These are phyloP conservation scores for Esox lucius DNA, from an alignment of 2,797 vertebrate genomes.

Conservation along the genomic window DNA sequence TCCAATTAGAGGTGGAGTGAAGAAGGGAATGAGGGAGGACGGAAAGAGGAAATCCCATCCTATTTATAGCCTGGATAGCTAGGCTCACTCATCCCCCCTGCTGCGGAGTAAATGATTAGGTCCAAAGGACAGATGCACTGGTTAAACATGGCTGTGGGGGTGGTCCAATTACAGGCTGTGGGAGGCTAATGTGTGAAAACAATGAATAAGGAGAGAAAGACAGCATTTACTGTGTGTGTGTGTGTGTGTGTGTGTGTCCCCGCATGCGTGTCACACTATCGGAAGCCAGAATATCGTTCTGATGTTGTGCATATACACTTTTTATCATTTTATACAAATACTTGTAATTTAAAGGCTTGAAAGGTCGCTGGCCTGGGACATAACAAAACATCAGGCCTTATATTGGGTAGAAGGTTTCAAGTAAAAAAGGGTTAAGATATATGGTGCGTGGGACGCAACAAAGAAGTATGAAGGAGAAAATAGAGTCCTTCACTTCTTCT, in stretches of 20 bases:
- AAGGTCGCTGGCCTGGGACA: no score
- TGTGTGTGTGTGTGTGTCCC: slow-evolving; percentile 21
- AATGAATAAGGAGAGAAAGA: slow-evolving; percentile 31
- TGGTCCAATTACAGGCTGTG: no score
- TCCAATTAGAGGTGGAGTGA: slow-evolving; percentile 42
- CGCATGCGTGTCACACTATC: background rate
- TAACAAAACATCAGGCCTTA: no score
- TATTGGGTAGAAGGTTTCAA: slow-evolving; percentile 36
- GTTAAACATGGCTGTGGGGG: slow-evolving; percentile 71
- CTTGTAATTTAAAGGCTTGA: background rate
- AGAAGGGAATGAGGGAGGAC: slow-evolving; percentile 47
- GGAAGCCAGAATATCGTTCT: background rate
- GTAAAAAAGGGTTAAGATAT: background rate
- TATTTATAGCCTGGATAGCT: slow-evolving; percentile 69
- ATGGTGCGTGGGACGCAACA: slow-evolving; percentile 15
- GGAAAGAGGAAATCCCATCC: slow-evolving; percentile 59
- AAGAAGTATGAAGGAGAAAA: slow-evolving; percentile 33
- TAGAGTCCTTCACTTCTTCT: slow-evolving; percentile 59
- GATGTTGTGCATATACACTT: background rate
- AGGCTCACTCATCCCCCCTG: slow-evolving; percentile 60
- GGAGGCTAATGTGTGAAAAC: slow-evolving; percentile 74
- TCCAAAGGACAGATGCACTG: slow-evolving; percentile 76
- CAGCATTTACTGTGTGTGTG: slow-evolving; percentile 8
- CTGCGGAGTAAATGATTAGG: slow-evolving; percentile 76
- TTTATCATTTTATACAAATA: background rate